These are phyloP conservation scores for Karalla daura DNA, from an alignment of 2,797 vertebrate species.

Conservation along the genomic window DNA sequence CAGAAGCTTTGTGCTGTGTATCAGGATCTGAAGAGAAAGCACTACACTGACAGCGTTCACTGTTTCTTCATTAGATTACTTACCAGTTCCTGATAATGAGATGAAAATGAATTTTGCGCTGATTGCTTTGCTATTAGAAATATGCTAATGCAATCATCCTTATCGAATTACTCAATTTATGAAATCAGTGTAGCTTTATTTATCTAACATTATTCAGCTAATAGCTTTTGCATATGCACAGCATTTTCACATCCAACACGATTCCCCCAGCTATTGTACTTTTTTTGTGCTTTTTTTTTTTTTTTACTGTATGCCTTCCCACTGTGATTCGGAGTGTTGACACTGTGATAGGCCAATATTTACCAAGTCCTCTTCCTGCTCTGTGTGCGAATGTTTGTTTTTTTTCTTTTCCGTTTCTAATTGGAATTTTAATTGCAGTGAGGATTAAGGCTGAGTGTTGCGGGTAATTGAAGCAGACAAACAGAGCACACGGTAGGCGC, in stretches of 20 bases:
- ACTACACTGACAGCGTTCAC: conserved; percentile 12
- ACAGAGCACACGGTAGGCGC: conserved; percentile 54
- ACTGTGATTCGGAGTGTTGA: conserved; percentile 45
- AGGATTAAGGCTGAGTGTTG: conserved; percentile 73
- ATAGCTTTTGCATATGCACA: conserved; percentile 64
- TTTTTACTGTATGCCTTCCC: conserved; percentile 42
- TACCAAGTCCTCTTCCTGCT: conserved; percentile 49
- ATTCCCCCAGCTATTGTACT: conserved; percentile 47
- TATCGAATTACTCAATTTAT: conserved; percentile 75
- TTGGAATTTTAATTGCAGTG: conserved; percentile 81
- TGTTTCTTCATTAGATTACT: conserved; percentile 47
- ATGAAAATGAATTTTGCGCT: conserved; percentile 62
- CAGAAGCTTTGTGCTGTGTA: not conserved
- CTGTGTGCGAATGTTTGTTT: conserved; percentile 61
- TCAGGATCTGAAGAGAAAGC: not conserved
- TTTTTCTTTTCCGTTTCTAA: conserved; percentile 73
- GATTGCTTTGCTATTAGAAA: conserved; percentile 58
- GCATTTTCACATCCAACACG: conserved; percentile 33
- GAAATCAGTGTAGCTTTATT: conserved; percentile 72
- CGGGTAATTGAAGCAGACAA: conserved; percentile 73
- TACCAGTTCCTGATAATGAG: conserved; percentile 65
- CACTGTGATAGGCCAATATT: conserved; percentile 60
- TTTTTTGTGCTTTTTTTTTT: too few species aligned
- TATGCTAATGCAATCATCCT: conserved; percentile 77
- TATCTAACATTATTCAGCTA: conserved; percentile 67